These are phyloP conservation scores for Calliopsis andreniformis DNA, from an alignment of 1,140 invertebrate species.

Conservation along the genomic window DNA sequence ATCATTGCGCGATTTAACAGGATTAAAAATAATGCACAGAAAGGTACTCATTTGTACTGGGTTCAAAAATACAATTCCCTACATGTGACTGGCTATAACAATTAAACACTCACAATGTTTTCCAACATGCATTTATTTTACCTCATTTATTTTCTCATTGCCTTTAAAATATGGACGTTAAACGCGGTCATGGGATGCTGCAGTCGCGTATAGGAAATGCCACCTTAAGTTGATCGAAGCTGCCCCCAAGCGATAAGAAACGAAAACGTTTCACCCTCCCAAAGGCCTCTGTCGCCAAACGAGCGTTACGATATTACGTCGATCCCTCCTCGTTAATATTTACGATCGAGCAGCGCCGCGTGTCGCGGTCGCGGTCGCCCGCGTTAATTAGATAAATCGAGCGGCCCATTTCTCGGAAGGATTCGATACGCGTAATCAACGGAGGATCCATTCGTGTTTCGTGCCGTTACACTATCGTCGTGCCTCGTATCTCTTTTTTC, in stretches of 20 bases:
- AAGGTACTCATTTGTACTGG: no score
- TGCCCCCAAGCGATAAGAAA: background rate
- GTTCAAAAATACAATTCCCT: no score
- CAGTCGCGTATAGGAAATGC: no score
- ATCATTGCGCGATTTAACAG: no score
- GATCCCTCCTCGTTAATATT: slow-evolving; percentile 66
- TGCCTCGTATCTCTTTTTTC: slow-evolving; percentile 24
- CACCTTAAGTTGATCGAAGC: background rate
- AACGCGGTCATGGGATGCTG: no score
- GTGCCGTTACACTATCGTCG: slow-evolving; percentile 51
- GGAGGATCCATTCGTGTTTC: slow-evolving; percentile 20
- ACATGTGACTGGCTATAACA: no score
- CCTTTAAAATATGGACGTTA: no score
- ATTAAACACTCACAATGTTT: no score
- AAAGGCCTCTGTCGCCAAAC: background rate
- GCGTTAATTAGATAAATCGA: slow-evolving; percentile 70
- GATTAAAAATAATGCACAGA: no score
- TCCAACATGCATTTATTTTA: no score
- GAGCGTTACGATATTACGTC: slow-evolving; percentile 23
- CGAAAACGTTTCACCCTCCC: background rate
- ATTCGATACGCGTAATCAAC: slow-evolving; percentile 51
- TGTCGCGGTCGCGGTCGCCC: slow-evolving; percentile 9
- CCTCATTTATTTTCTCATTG: no score
- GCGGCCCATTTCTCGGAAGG: slow-evolving; percentile 65
- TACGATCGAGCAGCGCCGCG: slow-evolving; percentile 54